Base-by-base conservation (phyloP, 2,113 vertebrate genomes). In the Saccopteryx leptura region DNA sequence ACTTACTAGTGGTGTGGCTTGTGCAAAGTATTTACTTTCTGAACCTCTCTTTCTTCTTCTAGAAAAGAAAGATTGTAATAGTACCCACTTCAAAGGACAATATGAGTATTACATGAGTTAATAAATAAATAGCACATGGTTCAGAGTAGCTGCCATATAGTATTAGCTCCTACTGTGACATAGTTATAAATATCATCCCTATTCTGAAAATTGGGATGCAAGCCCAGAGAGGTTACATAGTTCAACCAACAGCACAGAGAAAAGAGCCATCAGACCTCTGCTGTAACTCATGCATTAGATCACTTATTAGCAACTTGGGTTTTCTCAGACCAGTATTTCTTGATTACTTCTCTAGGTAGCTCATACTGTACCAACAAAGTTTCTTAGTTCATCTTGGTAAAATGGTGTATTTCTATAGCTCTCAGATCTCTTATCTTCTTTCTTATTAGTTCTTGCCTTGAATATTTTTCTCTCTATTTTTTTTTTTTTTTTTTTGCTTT, bases 31-130 rank as follows among this genome's bases (percentile, higher is more conserved):
- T 48, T 93, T 68, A 94, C 23, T 82, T 50, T 69, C 26, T 78
- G 26, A 86, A 90, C 13, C 26, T 93, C 46, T 80, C 18, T 66
- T 92, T 91, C 31, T 69, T 93, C 7, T 83, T 66, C 66, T 48
- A 7, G 33, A 89, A 91, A 96, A 76, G 93, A 21, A 83, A 83
- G 13, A 23, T 46, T 69, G 11, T 82, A 90, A 63, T 88, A 85
- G 17, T 12, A 68, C 17, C 23, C 28, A 89, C 28, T 80, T 90
- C 19, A 54, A 88, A 94, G 54, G 76, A 1, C 31, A 66, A 21
- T 26, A 33, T 33, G 48, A 15, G 46, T 31, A 86, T 65, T 71
- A 84, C 69, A 54, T 63, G 58, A 80, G 2, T 94, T 69, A 71
- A 48, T 82, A 91, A 95, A 33, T 90, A 61, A 76, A 69, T 50